Evolutionary conservation across 2,888 invertebrate species (phyloP), one percentile per base, ranked within the genome.

Genomic region (Limnephilus marmoratus): DNA sequence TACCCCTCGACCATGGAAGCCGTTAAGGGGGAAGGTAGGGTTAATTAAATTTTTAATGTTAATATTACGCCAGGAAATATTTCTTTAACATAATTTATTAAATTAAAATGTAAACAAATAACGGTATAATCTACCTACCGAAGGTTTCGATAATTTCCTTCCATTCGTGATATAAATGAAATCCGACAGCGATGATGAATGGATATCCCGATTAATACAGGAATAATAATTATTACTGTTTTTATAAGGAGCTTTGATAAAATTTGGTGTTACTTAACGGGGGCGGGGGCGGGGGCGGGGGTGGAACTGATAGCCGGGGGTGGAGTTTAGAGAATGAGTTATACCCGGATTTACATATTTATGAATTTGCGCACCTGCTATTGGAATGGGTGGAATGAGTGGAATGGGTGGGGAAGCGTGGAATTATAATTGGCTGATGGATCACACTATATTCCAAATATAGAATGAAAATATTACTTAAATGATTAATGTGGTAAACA

Each of bases 341-440:
- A 93, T 93, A 85, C 53, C 85, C 41, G 80, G 85, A 93, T 93
- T 93, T 92, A 85, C 93, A 93, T 93, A 93, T 93, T 93, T 93
- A 93, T 93, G 93, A 93, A 93, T 89, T 89, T 80, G 49, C 85
- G 41, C 91, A 92, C 92, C 92, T 92, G 92, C 31, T n/a, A 24
- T 88, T 34, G 53, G 88, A 34, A 11, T 31, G 5, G 85, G 45
- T 29, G 18, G 18, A 34, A 11, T 31, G 5, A 49, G 45, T 29
- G 18, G 18, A 29, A n/a, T 5, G n/a, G 53, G 12, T 18, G 34
- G 49, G 12, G 12, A 53, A 49, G n/a, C 85, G 12, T n/a, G 24
- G 45, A n/a, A 41, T 24, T n/a, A 45, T 37, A 85, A 85, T 29
- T n/a, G 45, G 29, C 45, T 45, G 41, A 45, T 86, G 45, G 41